Evolutionary conservation across 2,797 vertebrate genomes (phyloP).

Genomic region (Gouania willdenowi): DNA sequence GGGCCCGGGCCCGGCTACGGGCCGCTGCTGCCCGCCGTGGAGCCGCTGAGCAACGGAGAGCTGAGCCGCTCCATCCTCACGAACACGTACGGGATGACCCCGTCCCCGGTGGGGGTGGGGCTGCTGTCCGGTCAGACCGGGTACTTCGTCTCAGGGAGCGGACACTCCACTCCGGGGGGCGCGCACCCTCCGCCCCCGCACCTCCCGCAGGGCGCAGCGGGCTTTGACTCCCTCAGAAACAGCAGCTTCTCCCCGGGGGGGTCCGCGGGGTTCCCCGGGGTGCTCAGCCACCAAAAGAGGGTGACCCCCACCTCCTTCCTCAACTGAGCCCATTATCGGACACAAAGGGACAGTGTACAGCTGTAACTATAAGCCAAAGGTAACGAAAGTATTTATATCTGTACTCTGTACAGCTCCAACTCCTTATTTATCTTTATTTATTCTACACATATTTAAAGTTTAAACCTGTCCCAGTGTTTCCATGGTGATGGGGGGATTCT

Average conservation of each 20-base stretch:
- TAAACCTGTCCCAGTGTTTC: no score
- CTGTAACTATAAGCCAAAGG: no score
- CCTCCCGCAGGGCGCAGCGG: constrained; percentile 57
- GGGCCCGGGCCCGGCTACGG: constrained; percentile 68
- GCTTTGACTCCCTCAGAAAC: constrained; percentile 72
- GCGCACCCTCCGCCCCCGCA: constrained; percentile 37
- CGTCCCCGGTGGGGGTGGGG: constrained; percentile 73
- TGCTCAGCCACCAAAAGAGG: constrained; percentile 72
- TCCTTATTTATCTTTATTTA: no score
- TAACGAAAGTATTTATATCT: no score
- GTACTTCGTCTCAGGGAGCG: constrained; percentile 72
- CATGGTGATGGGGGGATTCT: no score
- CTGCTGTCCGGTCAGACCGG: constrained; percentile 72
- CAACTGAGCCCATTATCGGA: constrained; percentile 56
- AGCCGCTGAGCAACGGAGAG: constrained; percentile 70
- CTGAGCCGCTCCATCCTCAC: constrained; percentile 66
- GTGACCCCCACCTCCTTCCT: constrained; percentile 69
- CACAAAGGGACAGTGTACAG: constrained; percentile 11
- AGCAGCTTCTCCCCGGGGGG: constrained; percentile 61
- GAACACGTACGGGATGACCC: constrained; percentile 71
- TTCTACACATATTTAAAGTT: no score
- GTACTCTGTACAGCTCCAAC: no score
- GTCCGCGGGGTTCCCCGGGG: constrained; percentile 61
- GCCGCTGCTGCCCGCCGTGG: constrained; percentile 68
- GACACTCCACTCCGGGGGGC: constrained; percentile 49